Percentiles rank a stretch among this genome's conserved stretches.
Evolutionary conservation across 2,888 invertebrate species (phyloP).

Genomic region (Drosophila meridionalis): DNA sequence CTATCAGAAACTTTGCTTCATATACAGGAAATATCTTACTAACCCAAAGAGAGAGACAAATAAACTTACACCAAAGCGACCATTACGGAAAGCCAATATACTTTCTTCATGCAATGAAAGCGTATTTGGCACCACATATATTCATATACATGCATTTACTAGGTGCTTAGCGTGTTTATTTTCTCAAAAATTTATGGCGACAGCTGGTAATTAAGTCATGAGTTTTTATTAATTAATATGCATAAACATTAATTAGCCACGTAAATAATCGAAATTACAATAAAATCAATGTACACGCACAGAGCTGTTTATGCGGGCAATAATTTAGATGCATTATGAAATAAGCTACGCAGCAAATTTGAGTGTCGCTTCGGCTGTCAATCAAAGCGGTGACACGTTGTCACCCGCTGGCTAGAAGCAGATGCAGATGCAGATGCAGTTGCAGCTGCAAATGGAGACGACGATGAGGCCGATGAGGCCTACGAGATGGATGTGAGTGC

Average conservation of each 20-base stretch:
- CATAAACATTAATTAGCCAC: slow-evolving; percentile 57
- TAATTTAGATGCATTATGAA: slow-evolving; percentile 17
- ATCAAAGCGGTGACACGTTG: slow-evolving; percentile 55
- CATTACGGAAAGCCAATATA: neutral
- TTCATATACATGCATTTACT: slow-evolving; percentile 6
- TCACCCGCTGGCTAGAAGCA: slow-evolving; percentile 26
- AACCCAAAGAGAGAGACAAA: too few species aligned
- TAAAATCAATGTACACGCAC: neutral
- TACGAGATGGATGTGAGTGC: slow-evolving; percentile 50
- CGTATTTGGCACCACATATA: neutral
- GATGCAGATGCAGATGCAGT: slow-evolving; percentile 33
- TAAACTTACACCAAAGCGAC: too few species aligned
- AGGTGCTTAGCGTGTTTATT: slow-evolving; percentile 21
- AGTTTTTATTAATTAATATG: slow-evolving; percentile 32
- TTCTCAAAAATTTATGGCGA: slow-evolving; percentile 24
- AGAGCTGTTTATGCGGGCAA: neutral
- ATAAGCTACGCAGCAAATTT: neutral
- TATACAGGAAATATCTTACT: too few species aligned
- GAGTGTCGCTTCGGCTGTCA: slow-evolving; percentile 47
- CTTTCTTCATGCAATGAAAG: neutral
- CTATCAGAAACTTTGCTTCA: too few species aligned
- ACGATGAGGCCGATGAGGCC: slow-evolving; percentile 21
- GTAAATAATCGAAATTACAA: slow-evolving; percentile 41
- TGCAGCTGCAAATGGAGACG: slow-evolving; percentile 39
- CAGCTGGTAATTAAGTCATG: slow-evolving; percentile 64